Evolutionary conservation across 1,140 invertebrate species (phyloP), one percentile per base, ranked within the genome.

Genomic region (Eumeta japonica): DNA sequence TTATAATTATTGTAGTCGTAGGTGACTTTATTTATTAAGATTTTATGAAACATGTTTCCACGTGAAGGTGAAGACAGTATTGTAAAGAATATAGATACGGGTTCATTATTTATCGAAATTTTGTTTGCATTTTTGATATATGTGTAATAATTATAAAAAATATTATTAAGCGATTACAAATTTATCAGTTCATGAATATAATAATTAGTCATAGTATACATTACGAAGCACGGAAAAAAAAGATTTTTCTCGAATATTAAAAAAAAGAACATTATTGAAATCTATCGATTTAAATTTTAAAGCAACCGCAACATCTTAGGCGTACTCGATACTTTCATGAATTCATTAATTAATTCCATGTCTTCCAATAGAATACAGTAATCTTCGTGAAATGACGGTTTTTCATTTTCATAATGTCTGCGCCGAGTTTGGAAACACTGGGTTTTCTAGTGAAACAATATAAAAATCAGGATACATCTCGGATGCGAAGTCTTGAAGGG

Each of bases 321-420:
- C n/a, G n/a, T n/a, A n/a, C n/a, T n/a, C 41, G 33, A 48, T 35
- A 33, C 38, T 24, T 16, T 39, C 38, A 19, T 48, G 52, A 51
- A 46, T 46, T 40, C 45, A 48, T 39, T 50, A 41, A 58, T 37
- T 42, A 45, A 54, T 47, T 55, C 43, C 48, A 58, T 51, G 68
- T 73, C 68, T 73, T 73, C 68, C 68, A 73, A 65, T 73, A 73
- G 68, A 53, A 64, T 66, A 64, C 59, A 56, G 51, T 58, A 40
- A 35, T 41, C 43, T 43, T 46, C n/a, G n/a, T n/a, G n/a, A n/a
- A n/a, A n/a, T n/a, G n/a, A n/a, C n/a, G n/a, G n/a, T n/a, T n/a
- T n/a, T n/a, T n/a, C n/a, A n/a, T n/a, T n/a, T n/a, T n/a, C n/a
- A n/a, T n/a, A n/a, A n/a, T n/a, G n/a, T n/a, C n/a, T n/a, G n/a